These are phyloP conservation scores for Corydoras sp. DNA, from an alignment of 2,113 vertebrate species.

Conservation along the genomic window DNA sequence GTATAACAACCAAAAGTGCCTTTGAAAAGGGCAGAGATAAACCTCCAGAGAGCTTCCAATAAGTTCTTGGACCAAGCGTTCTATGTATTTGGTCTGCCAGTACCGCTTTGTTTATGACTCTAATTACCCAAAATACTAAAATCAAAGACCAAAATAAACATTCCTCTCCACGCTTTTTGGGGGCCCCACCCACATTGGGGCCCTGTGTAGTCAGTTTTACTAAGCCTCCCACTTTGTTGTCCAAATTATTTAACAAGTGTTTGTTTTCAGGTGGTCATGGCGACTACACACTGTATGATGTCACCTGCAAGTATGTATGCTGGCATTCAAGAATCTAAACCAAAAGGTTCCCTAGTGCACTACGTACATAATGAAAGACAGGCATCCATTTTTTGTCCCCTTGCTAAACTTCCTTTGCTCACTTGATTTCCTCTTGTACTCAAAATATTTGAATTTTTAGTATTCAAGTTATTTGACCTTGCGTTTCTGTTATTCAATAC, in stretches of 20 bases:
- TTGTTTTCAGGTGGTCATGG: neutral
- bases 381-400: too few species aligned
- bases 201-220: neutral
- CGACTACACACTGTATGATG: neutral
- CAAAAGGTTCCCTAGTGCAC: too few species aligned
- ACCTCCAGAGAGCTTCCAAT: neutral
- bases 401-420: neutral
- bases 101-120: conserved; percentile 2
- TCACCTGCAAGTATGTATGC: neutral
- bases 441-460: too few species aligned
- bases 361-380: neutral
- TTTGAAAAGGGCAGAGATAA: conserved; percentile 1
- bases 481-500: too few species aligned
- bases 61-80: conserved; percentile 13
- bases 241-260: neutral
- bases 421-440: too few species aligned
- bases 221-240: neutral
- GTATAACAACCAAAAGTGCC: neutral
- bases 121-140: conserved; percentile 10
- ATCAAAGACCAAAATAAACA: conserved; percentile 11
- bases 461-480: too few species aligned
- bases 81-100: conserved; percentile 1
- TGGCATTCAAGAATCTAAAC: neutral
- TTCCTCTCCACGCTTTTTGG: neutral
- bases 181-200: neutral